Evolutionary conservation across 2,113 vertebrate genomes (phyloP), one percentile per base, ranked within the genome.

Genomic region (Loxodonta africana): DNA sequence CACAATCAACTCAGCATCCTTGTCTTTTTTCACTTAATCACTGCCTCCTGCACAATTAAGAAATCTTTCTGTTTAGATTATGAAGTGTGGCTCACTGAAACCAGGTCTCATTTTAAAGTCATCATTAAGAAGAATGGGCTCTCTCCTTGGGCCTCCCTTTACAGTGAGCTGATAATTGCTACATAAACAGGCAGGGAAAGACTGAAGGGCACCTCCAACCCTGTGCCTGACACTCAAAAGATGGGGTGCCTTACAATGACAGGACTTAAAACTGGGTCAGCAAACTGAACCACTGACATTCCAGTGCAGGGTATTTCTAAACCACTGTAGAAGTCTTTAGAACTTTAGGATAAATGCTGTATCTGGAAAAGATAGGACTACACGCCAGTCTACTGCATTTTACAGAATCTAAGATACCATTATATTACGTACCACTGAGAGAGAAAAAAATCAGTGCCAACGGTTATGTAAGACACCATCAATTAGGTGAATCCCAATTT

Each of bases 31-130:
- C 73, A 92, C 69, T 76, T 88, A 63, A 81, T 94, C 69, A 82
- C 10, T 80, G 86, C 26, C 44, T 92, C 84, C 80, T 94, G 83
- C 51, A 88, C 74, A 93, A 33, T 62, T 14, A 63, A 91, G 53
- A 92, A 78, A 67, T 8, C 14, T 93, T 80, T 92, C 25, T 76
- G 33, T 94, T 84, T 67, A 96, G 65, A 95, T 86, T 90, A 84
- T 25, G 93, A 69, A 44, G 0, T 90, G n/a, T 63, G 44, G 28
- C 25, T 94, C 76, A 94, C 26, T 84, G 60, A 88, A 5, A 91
- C 57, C 41, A 67, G 44, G 57, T 57, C n/a, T 84, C 82, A 85
- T 65, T 95, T 93, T 97, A 65, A 91, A 83, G 37, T 30, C 81
- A 88, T 92, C 63, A 37, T 78, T 94, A 88, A 51, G 23, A 87